These are phyloP conservation scores for Palythoa heliodiscus DNA, from an alignment of 92 coral and sea anemone species.

Conservation along the genomic window DNA sequence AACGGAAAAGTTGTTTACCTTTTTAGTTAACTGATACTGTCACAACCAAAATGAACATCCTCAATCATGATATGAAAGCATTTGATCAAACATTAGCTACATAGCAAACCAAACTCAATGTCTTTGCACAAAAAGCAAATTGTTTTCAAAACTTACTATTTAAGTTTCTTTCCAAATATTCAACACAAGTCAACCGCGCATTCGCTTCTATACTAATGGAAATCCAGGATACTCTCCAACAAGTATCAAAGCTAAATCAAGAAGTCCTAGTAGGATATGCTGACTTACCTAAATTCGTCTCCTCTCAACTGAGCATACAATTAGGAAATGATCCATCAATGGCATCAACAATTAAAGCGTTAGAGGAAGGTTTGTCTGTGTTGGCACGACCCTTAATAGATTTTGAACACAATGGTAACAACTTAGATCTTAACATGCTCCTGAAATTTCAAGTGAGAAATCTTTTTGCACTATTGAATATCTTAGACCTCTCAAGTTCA, in stretches of 20 bases:
- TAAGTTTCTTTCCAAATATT: conserved; percentile 46
- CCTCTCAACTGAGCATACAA: conserved; percentile 20
- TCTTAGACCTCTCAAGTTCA: conserved; percentile 38
- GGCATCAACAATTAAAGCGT: conserved; percentile 25
- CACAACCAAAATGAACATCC: background rate
- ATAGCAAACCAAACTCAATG: conserved; percentile 8
- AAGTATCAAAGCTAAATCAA: conserved; percentile 2
- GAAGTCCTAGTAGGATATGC: conserved; percentile 33
- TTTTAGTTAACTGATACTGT: background rate
- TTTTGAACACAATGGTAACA: conserved; percentile 22
- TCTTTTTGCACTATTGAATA: conserved; percentile 51
- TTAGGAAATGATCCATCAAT: conserved; percentile 7
- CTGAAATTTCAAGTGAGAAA: conserved; percentile 8
- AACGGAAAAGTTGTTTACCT: conserved; percentile 50
- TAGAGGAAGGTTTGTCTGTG: conserved; percentile 51
- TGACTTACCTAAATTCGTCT: conserved; percentile 39
- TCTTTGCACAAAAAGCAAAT: background rate
- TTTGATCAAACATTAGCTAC: conserved; percentile 34
- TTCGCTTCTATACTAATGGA: conserved; percentile 40
- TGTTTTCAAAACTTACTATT: conserved; percentile 21
- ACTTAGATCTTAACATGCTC: conserved; percentile 36
- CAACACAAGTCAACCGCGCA: conserved; percentile 43
- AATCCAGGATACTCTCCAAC: conserved; percentile 44
- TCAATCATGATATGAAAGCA: background rate
- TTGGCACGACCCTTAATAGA: conserved; percentile 39